A percentile compares a stretch with the other conserved stretches of the same genome.
Conservation (phyloP, 2,797 vertebrate genomes). For the Chaunax sp. region DNA sequence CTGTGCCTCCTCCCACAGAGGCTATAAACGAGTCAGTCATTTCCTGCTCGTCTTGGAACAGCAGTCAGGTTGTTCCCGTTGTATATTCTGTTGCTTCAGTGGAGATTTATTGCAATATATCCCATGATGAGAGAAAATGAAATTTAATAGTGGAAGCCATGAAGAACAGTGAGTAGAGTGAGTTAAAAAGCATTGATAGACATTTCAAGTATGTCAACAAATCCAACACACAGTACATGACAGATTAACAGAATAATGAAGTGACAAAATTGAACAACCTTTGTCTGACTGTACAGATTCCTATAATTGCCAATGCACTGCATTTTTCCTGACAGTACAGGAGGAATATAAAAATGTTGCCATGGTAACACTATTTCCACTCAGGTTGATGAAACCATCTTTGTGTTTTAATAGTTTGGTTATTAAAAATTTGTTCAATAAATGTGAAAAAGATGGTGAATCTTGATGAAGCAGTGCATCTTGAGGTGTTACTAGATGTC, state of each 20-base stretch:
- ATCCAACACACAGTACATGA: background rate
- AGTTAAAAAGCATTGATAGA: background rate
- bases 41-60: constrained; percentile 32
- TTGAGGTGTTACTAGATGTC: background rate
- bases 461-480: background rate
- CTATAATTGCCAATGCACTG: background rate
- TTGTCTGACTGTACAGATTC: background rate
- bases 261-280: constrained; percentile 4
- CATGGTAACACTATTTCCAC: constrained; percentile 11
- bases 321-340: background rate
- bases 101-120: constrained; percentile 6
- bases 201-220: background rate
- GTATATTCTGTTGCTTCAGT: background rate
- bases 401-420: background rate
- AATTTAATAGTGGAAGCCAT: background rate
- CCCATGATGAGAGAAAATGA: background rate
- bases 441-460: background rate
- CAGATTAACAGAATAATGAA: background rate
- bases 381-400: constrained; percentile 26
- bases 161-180: background rate
- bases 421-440: background rate
- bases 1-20: constrained; percentile 39
- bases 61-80: constrained; percentile 1
- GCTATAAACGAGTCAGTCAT: constrained; percentile 29
- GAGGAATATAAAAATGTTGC: constrained; percentile 16